Evolutionary conservation across 2,113 vertebrate species (phyloP), one percentile per base, ranked within the genome.

Genomic region (Corapipo altera): DNA sequence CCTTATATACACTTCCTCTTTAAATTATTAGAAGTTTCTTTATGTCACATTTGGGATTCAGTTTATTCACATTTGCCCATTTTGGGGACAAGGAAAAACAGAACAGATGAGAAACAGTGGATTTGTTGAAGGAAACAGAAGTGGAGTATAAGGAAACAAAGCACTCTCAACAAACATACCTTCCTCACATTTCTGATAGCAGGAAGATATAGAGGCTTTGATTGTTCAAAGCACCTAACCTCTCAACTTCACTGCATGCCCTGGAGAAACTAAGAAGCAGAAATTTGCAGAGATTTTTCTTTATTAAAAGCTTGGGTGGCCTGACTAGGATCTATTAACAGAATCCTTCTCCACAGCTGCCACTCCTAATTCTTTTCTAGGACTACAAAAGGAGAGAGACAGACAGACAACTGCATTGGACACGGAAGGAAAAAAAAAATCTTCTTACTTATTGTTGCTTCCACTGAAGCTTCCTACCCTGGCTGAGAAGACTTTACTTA

Each of bases 401-500:
- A 26, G 32, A 65, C 48, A 72, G 70, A 67, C 37, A 70, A 77
- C 13, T 46, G 61, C 37, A 89, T 8, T 51, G 57, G 39, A 37
- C 19, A 8, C 30, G 33, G 54, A 46, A 52, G 66, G 49, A 73
- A 72, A 23, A 30, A 51, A 17, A 37, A 90, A 33, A 22, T 4
- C 3, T 27, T 80, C 98, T 98, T 97, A 99, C 98, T 98, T 98
- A 96, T 97, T 99, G 85, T 98, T 98, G 92, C 99, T 99, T 88
- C 98, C 98, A 94, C 97, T 98, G 92, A 98, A 98, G 94, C 98
- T 98, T 93, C 98, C 98, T 94, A 98, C 97, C 91, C 98, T 98
- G 73, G 98, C 98, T 79, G 98, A 98, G 96, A 99, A 99, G 71
- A 99, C 98, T 97, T 99, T 99, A 97, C 98, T 99, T 95, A 99